A percentile compares a stretch with the other conserved stretches of the same genome.
Conservation (phyloP, 2,888 invertebrate genomes). For the Scrobipalpa atriplicella region DNA sequence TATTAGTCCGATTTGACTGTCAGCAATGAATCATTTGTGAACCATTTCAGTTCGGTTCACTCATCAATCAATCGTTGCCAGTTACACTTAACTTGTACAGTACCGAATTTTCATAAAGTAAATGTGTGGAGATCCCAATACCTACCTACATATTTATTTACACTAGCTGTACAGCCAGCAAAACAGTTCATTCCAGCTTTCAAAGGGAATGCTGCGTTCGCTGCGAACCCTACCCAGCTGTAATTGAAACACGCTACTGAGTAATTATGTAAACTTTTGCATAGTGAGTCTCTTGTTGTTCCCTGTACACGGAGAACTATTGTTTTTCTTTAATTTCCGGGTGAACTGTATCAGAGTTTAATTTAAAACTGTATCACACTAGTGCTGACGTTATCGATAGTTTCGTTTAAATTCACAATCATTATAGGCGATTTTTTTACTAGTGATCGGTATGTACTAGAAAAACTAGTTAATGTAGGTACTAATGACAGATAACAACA, state of each 20-base stretch:
- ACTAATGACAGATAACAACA: too few relatives aligned
- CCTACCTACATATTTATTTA: not conserved
- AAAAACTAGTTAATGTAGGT: too few relatives aligned
- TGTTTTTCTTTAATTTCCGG: slow-evolving; percentile 23
- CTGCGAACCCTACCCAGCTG: slow-evolving; percentile 40
- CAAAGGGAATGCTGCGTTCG: slow-evolving; percentile 49
- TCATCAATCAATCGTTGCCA: too few relatives aligned
- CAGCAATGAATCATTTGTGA: too few relatives aligned
- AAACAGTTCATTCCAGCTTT: slow-evolving; percentile 26
- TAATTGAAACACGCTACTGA: slow-evolving; percentile 57
- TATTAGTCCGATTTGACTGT: too few relatives aligned
- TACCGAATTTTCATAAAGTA: too few relatives aligned
- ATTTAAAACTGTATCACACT: not conserved
- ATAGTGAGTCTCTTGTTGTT: slow-evolving; percentile 32
- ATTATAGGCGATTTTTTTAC: not conserved
- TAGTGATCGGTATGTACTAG: too few relatives aligned
- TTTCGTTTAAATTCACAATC: not conserved
- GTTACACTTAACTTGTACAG: too few relatives aligned
- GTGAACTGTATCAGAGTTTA: slow-evolving; percentile 6
- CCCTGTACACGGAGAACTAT: not conserved
- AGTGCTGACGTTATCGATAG: not conserved
- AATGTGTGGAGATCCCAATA: not conserved
- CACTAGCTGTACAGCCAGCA: slow-evolving; percentile 15
- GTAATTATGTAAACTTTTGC: slow-evolving; percentile 48
- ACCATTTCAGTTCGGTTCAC: too few relatives aligned